phyloP scores from a whole-genome alignment of 2,113 vertebrate genomes.

The Danio rerio region GRCz12tu NC_133187.1:10787501-10788000 shows the following conservation, averaged over 20 bases:
- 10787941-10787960: background rate
- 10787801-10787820: slow-evolving; percentile 87
- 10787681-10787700: no score
- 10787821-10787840: slow-evolving; percentile 92
- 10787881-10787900: background rate
- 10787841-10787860: slow-evolving; percentile 96
- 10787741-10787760: slow-evolving; percentile 95
- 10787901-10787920: background rate
- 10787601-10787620: no score
- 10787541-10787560: no score
- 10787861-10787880: slow-evolving; percentile 83
- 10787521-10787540: no score
- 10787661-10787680: no score
- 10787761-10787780: slow-evolving; percentile 90
- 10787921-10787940: slow-evolving; percentile 7
- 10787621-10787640: no score
- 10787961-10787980: slow-evolving; percentile 83
- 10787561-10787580: no score
- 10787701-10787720: slow-evolving; percentile 83
- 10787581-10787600: no score
- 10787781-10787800: slow-evolving; percentile 85
- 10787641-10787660: no score
- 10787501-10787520: no score
- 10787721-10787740: slow-evolving; percentile 92
- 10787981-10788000: slow-evolving; percentile 92